A percentile compares a stretch with the other conserved stretches of the same genome.
Evolutionary conservation across 2,888 invertebrate genomes (phyloP).

Genomic region (Eupithecia tripunctaria): DNA sequence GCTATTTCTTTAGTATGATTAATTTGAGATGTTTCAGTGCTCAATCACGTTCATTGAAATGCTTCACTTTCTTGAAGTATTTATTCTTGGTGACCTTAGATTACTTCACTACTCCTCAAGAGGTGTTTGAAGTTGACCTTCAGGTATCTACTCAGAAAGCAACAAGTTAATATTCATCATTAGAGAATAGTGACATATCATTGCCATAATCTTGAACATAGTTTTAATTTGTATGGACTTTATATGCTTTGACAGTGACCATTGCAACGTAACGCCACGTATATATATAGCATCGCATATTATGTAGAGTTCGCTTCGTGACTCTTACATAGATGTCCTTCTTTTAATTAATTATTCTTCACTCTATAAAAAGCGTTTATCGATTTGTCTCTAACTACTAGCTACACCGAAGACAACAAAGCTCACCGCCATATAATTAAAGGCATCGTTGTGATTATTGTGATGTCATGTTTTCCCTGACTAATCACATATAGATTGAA

Average conservation of each 20-base stretch:
- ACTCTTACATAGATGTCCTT: neutral
- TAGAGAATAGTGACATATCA: neutral
- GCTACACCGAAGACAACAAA: neutral
- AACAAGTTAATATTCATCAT: neutral
- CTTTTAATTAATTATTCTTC: neutral
- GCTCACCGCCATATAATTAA: constrained; percentile 17
- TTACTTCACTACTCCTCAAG: too few species aligned
- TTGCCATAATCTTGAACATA: neutral
- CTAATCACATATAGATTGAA: constrained; percentile 52
- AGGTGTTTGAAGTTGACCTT: neutral
- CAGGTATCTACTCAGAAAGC: neutral
- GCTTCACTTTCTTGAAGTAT: neutral
- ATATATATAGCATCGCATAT: neutral
- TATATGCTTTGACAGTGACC: neutral
- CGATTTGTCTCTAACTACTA: neutral
- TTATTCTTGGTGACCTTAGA: neutral
- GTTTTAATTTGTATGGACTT: neutral
- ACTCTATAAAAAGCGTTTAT: neutral
- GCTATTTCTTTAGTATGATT: constrained; percentile 1
- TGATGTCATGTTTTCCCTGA: constrained; percentile 54
- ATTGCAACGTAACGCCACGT: too few species aligned
- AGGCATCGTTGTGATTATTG: constrained; percentile 48
- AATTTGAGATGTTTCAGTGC: constrained; percentile 10
- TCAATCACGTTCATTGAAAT: neutral
- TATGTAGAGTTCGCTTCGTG: neutral